These are phyloP conservation scores for Alligator mississippiensis DNA, from an alignment of 2,113 vertebrate genomes.

Conservation along the genomic window DNA sequence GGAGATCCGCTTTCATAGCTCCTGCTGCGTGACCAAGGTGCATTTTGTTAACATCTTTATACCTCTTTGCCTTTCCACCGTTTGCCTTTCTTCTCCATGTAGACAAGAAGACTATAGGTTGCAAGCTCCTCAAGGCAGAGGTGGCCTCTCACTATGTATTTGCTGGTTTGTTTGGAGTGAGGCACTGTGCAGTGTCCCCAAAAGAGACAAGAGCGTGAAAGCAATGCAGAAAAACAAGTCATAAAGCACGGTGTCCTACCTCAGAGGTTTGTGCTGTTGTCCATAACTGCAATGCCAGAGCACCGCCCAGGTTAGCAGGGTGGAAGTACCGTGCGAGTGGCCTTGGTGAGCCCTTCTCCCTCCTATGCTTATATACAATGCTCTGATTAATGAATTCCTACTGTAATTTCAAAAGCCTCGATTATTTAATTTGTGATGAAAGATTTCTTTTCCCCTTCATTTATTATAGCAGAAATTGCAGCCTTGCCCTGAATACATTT, in stretches of 20 bases:
- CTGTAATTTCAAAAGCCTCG: conserved; percentile 9
- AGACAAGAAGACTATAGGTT: background rate
- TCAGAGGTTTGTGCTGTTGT: background rate
- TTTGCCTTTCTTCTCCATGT: background rate
- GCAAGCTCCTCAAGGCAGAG: background rate
- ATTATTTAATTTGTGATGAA: conserved; percentile 24
- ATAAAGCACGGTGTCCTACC: background rate
- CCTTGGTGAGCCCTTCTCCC: background rate
- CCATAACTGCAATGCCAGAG: background rate
- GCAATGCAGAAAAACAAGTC: background rate
- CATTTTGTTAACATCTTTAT: accelerated
- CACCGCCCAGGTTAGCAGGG: background rate
- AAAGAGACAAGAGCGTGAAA: background rate
- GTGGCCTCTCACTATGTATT: background rate
- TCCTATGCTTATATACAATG: background rate
- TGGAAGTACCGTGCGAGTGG: conserved; percentile 13
- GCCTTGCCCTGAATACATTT: background rate
- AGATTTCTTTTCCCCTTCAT: conserved; percentile 21
- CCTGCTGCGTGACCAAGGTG: accelerated
- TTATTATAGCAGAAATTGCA: background rate
- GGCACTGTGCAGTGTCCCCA: background rate
- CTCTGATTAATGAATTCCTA: background rate
- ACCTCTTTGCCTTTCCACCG: background rate
- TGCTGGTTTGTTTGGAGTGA: background rate
- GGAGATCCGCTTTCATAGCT: background rate